Percentiles rank a stretch among this genome's conserved stretches.
phyloP scores from a whole-genome alignment of 1,140 invertebrate genomes.

The Ladona fulva region DNA sequence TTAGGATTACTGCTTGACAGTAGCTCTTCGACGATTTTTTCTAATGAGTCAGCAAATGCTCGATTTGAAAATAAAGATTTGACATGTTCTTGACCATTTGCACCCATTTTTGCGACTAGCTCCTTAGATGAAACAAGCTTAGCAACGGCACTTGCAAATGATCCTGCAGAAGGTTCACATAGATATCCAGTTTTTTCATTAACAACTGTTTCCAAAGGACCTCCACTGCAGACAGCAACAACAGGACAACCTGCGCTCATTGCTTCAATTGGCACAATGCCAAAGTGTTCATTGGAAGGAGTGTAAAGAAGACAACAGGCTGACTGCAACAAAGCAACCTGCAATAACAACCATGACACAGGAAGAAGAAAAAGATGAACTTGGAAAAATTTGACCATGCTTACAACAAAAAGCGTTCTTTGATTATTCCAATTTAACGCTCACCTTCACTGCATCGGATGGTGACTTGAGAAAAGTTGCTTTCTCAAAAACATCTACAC shows the following conservation, averaged over 20 bases:
- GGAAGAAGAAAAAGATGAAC: not conserved
- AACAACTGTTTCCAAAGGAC: conserved; percentile 87
- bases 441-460: conserved; percentile 70
- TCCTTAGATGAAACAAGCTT: conserved; percentile 51
- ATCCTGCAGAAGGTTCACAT: conserved; percentile 53
- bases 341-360: not conserved
- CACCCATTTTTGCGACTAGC: conserved; percentile 48
- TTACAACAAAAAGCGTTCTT: no score
- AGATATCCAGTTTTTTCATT: conserved; percentile 86
- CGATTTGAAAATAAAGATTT: not conserved
- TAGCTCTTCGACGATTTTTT: not conserved
- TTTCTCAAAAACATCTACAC: conserved; percentile 59
- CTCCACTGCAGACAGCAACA: conserved; percentile 90
- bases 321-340: conserved; percentile 53
- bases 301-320: conserved; percentile 85
- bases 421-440: not conserved
- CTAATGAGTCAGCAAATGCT: not conserved
- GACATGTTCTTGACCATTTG: not conserved
- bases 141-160: conserved; percentile 72
- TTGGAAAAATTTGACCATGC: no score
- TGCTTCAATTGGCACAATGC: conserved; percentile 97
- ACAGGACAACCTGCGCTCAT: conserved; percentile 93
- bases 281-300: conserved; percentile 96
- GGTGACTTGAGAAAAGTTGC: conserved; percentile 82
- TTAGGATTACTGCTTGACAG: not conserved